These are phyloP conservation scores for Clanis bilineata DNA, from an alignment of 2,888 invertebrate genomes.

Conservation along the genomic window DNA sequence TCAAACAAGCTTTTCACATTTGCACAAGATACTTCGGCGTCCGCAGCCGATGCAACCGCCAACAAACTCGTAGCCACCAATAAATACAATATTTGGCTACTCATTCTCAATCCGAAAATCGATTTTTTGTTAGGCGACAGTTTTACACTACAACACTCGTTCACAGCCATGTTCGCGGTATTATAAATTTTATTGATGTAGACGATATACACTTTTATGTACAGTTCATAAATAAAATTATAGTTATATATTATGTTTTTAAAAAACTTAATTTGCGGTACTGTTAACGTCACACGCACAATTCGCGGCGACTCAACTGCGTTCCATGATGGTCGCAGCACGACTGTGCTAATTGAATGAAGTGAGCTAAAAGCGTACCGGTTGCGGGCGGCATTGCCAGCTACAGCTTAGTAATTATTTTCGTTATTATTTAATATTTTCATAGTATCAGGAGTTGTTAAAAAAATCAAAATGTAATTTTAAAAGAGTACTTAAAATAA, in stretches of 20 bases:
- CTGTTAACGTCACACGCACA: constrained; percentile 47
- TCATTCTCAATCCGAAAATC: constrained; percentile 77
- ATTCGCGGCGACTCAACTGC: constrained; percentile 61
- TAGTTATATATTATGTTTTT: constrained; percentile 35
- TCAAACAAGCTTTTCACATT: constrained; percentile 76
- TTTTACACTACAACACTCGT: constrained; percentile 76
- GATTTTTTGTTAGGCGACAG: constrained; percentile 78
- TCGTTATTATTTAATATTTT: not conserved
- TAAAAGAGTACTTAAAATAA: not conserved
- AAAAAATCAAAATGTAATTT: not conserved
- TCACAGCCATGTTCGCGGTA: constrained; percentile 71
- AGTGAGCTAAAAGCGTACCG: constrained; percentile 50
- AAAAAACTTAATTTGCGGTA: constrained; percentile 45
- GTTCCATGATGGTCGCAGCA: constrained; percentile 74
- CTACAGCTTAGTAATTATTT: not conserved
- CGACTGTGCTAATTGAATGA: constrained; percentile 54
- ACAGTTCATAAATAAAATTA: constrained; percentile 56
- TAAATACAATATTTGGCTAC: constrained; percentile 73
- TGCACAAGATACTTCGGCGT: constrained; percentile 72
- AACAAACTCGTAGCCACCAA: constrained; percentile 65
- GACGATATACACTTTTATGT: constrained; percentile 47
- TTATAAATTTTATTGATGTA: constrained; percentile 38
- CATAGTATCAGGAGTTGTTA: no score
- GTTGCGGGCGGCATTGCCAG: constrained; percentile 14
- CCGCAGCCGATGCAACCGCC: constrained; percentile 57